Percentiles rank a stretch among this genome's conserved stretches.
phyloP scores from a whole-genome alignment of 2,888 invertebrate species.

The Anaspis maculata region DNA sequence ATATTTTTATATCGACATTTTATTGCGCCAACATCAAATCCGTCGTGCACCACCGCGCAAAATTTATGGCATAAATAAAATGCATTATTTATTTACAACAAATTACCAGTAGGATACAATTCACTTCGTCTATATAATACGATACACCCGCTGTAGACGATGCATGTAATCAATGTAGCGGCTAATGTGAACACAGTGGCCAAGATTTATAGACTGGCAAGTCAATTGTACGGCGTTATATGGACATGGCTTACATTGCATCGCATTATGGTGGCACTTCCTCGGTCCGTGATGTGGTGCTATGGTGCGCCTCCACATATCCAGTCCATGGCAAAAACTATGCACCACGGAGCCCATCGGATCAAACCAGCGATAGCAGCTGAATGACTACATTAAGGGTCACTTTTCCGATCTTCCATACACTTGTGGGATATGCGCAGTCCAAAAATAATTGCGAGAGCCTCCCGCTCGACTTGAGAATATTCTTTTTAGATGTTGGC shows the following conservation, averaged over 20 bases:
- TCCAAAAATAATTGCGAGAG: no score
- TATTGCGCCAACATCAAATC: no score
- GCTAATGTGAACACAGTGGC: constrained; percentile 37
- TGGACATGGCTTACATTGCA: constrained; percentile 28
- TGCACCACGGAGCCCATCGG: no score
- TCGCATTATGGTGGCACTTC: constrained; percentile 29
- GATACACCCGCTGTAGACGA: constrained; percentile 34
- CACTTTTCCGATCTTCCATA: no score
- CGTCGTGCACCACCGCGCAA: neutral
- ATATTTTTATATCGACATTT: no score
- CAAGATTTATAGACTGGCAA: constrained; percentile 41
- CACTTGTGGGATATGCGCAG: no score
- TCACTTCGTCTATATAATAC: constrained; percentile 26
- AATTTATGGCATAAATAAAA: constrained; percentile 2
- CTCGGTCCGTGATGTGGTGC: no score
- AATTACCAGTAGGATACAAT: constrained; percentile 24
- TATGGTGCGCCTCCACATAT: no score
- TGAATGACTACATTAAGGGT: no score
- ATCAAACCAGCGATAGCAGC: no score
- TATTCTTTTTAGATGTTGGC: no score
- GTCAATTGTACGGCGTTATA: constrained; percentile 37
- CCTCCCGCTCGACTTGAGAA: no score
- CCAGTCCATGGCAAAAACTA: constrained; percentile 20
- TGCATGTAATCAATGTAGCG: constrained; percentile 41
- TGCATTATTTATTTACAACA: constrained; percentile 20